phyloP scores from a whole-genome alignment of 1,140 invertebrate species.

The Drosophila pseudoananassae region DNA sequence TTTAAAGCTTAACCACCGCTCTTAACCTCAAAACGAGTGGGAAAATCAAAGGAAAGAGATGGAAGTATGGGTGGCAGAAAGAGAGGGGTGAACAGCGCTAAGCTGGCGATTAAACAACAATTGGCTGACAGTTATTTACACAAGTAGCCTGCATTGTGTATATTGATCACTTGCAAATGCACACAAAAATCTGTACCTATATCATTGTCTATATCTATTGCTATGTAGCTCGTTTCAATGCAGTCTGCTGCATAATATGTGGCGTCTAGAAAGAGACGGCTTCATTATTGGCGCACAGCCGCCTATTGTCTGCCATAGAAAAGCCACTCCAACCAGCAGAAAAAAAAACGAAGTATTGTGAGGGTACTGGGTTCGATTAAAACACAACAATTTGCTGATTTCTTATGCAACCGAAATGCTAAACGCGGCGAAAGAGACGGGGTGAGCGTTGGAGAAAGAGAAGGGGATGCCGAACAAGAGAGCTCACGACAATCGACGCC shows the following conservation, averaged over 20 bases:
- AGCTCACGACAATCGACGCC: constrained; percentile 50
- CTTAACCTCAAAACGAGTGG: constrained; percentile 65
- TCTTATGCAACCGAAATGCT: constrained; percentile 63
- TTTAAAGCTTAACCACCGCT: constrained; percentile 25
- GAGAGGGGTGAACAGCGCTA: constrained; percentile 32
- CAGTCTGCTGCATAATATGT: constrained; percentile 50
- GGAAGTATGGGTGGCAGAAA: too few species aligned
- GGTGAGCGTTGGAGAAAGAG: neutral
- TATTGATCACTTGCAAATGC: constrained; percentile 35
- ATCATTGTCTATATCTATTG: neutral
- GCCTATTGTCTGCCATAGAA: constrained; percentile 36
- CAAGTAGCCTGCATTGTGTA: constrained; percentile 62
- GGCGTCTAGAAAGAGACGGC: constrained; percentile 7
- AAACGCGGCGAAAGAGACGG: neutral
- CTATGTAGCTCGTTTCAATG: constrained; percentile 24
- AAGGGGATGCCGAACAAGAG: constrained; percentile 17
- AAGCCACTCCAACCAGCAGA: neutral
- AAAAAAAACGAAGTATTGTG: neutral
- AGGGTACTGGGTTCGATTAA: constrained; percentile 63
- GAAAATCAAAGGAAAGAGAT: constrained; percentile 4
- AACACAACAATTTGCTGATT: constrained; percentile 81
- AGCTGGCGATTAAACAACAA: constrained; percentile 82
- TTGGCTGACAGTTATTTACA: constrained; percentile 82
- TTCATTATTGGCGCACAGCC: constrained; percentile 38
- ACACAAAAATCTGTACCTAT: neutral